Conservation (phyloP, 2,888 invertebrate species). For the Tortrix viridana region DNA sequence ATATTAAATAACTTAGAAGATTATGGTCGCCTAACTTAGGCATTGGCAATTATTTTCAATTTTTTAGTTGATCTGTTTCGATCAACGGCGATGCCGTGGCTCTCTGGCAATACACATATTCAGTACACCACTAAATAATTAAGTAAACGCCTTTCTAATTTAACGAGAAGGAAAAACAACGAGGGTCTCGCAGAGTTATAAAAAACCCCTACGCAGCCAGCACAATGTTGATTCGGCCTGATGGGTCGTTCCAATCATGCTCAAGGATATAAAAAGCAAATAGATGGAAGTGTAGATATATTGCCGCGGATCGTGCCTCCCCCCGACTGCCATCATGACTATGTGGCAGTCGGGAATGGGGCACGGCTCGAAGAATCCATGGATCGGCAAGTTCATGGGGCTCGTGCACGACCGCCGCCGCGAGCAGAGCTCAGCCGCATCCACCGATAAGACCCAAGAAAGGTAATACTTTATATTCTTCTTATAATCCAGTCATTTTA, state of each 20-base stretch:
- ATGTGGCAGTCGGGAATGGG: conserved; percentile 49
- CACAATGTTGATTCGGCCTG: background rate
- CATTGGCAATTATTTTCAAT: no score
- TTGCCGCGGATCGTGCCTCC: conserved; percentile 26
- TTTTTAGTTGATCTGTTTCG: no score
- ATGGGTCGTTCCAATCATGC: background rate
- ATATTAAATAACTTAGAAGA: no score
- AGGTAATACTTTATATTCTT: conserved; percentile 37
- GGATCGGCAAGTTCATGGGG: conserved; percentile 48
- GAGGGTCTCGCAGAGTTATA: background rate
- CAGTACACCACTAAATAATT: background rate
- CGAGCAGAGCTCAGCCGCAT: conserved; percentile 44
- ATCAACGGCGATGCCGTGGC: no score
- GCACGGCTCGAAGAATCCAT: conserved; percentile 47
- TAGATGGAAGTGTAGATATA: conserved; percentile 7
- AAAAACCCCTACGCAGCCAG: background rate
- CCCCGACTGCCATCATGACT: conserved; percentile 41
- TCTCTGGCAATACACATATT: background rate
- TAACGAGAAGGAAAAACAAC: conserved; percentile 4
- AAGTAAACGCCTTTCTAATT: no score
- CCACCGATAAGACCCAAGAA: conserved; percentile 44
- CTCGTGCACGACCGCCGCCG: conserved; percentile 43
- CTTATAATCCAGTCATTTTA: no score
- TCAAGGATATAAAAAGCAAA: no score
- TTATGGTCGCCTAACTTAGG: no score